phyloP scores from a whole-genome alignment of 1,140 invertebrate species.

The Cotesia glomerata region DNA sequence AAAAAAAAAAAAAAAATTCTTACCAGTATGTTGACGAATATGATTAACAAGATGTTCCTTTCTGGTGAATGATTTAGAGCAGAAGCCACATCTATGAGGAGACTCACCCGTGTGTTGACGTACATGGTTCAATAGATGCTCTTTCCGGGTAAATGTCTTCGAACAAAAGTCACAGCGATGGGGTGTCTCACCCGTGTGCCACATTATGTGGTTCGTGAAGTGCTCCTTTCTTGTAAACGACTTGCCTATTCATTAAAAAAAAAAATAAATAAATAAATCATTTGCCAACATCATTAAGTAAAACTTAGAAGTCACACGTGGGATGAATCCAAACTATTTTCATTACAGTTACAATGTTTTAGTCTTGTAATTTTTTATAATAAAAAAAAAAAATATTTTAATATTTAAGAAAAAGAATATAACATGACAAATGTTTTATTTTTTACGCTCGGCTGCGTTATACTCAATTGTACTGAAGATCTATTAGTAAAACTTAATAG shows the following conservation, averaged over 20 bases:
- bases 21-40: slow-evolving; percentile 76
- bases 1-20: slow-evolving; percentile 58
- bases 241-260: slow-evolving; percentile 64
- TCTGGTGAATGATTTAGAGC: slow-evolving; percentile 82
- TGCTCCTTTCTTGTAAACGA: slow-evolving; percentile 86
- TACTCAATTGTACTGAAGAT: slow-evolving; percentile 9
- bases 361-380: not conserved
- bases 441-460: not conserved
- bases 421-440: not conserved
- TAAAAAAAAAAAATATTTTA: not conserved
- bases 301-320: not conserved
- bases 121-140: slow-evolving; percentile 83
- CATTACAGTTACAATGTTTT: no score
- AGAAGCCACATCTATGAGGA: slow-evolving; percentile 80
- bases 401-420: no score
- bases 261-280: slow-evolving; percentile 21
- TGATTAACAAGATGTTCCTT: slow-evolving; percentile 84
- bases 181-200: slow-evolving; percentile 87
- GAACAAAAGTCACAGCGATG: slow-evolving; percentile 84
- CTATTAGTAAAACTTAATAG: not conserved
- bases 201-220: slow-evolving; percentile 85
- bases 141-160: slow-evolving; percentile 83
- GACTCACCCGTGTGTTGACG: slow-evolving; percentile 84
- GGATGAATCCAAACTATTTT: no score
- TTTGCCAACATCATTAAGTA: not conserved